A percentile compares a stretch with the other conserved stretches of the same genome.
phyloP scores from a whole-genome alignment of 2,797 vertebrate species.

The Acridotheres tristis region DNA sequence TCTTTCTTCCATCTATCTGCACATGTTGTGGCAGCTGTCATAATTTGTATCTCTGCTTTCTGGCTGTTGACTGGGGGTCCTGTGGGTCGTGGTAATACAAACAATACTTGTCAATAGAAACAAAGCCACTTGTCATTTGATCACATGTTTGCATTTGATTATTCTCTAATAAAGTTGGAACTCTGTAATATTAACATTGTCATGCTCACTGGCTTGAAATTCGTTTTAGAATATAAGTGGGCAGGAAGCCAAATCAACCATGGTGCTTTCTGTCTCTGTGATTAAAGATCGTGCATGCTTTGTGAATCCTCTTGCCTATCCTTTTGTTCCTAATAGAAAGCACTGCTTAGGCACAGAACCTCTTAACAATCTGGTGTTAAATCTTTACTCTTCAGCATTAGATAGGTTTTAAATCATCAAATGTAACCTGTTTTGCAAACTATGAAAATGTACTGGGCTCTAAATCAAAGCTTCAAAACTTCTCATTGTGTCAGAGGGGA shows the following conservation, averaged over 20 bases:
- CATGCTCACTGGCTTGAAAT: background rate
- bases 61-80: constrained; percentile 9
- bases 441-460: background rate
- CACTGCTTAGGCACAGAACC: background rate
- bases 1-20: constrained; percentile 25
- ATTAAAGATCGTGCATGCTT: background rate
- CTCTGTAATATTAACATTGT: background rate
- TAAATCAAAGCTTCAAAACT: background rate
- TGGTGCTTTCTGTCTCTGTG: background rate
- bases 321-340: background rate
- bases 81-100: background rate
- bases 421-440: background rate
- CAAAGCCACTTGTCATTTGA: constrained; percentile 10
- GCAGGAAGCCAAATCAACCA: background rate
- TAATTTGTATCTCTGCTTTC: constrained; percentile 16
- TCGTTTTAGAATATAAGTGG: background rate
- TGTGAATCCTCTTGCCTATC: background rate
- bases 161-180: constrained; percentile 26
- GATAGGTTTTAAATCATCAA: background rate
- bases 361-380: background rate
- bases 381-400: background rate
- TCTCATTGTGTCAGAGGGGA: background rate
- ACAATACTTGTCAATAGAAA: constrained; percentile 29
- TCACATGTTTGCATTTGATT: constrained; percentile 19
- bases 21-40: background rate